Evolutionary conservation across 2,888 invertebrate genomes (phyloP).

Genomic region (Agonopterix alstromeriana): DNA sequence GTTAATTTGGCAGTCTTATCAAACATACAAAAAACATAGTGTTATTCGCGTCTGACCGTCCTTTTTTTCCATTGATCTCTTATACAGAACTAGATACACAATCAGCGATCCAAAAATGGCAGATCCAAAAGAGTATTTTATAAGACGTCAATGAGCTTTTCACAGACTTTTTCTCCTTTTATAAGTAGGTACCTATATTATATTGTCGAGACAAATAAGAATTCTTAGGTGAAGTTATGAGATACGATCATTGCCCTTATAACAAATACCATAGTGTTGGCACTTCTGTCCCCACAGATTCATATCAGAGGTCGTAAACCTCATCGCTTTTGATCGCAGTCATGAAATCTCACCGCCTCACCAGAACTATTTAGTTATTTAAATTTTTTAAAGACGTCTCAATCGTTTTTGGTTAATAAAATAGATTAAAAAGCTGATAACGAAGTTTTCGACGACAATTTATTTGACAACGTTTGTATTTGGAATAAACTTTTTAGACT

Average conservation of each 20-base stretch:
- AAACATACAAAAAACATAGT: too few species aligned
- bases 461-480: not conserved
- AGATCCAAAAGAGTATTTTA: too few species aligned
- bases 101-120: too few species aligned
- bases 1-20: too few species aligned
- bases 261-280: conserved; percentile 4
- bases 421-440: not conserved
- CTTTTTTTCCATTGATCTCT: too few species aligned
- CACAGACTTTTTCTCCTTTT: too few species aligned
- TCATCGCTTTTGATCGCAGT: conserved; percentile 7
- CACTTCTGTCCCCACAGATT: conserved; percentile 13
- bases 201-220: too few species aligned
- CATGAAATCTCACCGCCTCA: conserved; percentile 12
- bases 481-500: not conserved
- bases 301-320: conserved; percentile 21
- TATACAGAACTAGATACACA: too few species aligned
- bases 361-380: conserved; percentile 9
- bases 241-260: not conserved
- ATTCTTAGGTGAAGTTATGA: not conserved
- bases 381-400: conserved; percentile 4
- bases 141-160: too few species aligned
- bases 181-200: too few species aligned
- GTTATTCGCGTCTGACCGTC: too few species aligned
- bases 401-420: conserved; percentile 3
- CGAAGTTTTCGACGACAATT: not conserved